These are phyloP conservation scores for Tragelaphus strepsiceros DNA, from an alignment of 2,113 vertebrate species.

Conservation along the genomic window DNA sequence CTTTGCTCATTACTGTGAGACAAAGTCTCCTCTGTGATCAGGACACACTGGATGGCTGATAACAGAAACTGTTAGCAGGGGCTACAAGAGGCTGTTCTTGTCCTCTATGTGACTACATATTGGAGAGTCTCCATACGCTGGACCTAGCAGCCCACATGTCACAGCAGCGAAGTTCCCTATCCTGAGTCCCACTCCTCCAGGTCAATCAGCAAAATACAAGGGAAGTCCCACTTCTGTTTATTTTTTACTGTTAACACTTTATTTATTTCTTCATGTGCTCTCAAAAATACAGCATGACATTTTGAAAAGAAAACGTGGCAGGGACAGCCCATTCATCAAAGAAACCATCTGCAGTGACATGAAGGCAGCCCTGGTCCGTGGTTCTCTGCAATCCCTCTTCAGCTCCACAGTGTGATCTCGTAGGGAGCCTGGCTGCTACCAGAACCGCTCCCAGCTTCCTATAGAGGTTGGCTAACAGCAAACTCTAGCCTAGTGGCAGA, in stretches of 20 bases:
- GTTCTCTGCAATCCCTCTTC: background rate
- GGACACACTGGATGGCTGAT: background rate
- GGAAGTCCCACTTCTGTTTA: background rate
- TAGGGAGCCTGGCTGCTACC: background rate
- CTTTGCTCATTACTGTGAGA: background rate
- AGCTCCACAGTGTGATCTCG: background rate
- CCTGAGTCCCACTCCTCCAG: background rate
- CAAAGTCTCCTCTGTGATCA: background rate
- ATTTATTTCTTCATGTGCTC: background rate
- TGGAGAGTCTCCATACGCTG: background rate
- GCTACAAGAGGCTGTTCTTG: background rate
- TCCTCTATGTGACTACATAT: background rate
- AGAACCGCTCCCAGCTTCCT: background rate
- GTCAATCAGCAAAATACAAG: background rate
- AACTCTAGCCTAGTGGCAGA: background rate
- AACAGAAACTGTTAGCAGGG: background rate
- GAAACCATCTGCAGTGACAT: background rate
- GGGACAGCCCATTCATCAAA: background rate
- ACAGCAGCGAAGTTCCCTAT: background rate
- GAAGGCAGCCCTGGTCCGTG: background rate
- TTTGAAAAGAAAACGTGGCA: background rate
- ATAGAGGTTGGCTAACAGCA: background rate
- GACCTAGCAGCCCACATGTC: background rate
- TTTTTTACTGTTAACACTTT: background rate
- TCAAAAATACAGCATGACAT: background rate